Base-by-base conservation (phyloP, 2,888 invertebrate species). In the Argynnis bischoffii region DNA sequence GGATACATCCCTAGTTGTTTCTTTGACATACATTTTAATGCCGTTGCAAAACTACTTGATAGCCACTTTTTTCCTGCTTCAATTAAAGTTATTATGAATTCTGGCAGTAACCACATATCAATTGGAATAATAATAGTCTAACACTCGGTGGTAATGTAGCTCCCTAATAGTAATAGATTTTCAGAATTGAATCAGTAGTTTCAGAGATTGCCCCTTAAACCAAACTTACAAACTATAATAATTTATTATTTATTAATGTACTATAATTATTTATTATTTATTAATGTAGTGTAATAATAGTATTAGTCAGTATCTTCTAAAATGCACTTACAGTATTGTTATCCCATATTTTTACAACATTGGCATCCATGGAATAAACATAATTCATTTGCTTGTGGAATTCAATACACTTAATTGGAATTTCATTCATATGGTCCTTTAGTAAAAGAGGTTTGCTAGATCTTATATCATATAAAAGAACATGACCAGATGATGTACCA, bases 371-470 rank as follows among this genome's bases (percentile, higher is more conserved):
- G 0, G 98, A 97, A 78, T 97, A 96, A 47, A 99, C 95, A 72
- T 97, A 93, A 81, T 97, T 95, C 88, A 96, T 95, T 77, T 93
- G 93, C 72, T 94, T 93, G 82, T 98, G 97, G 82, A 98, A 99
- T 55, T 96, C 96, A 65, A 99, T 92, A 79, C 95, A 94, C 83
- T 96, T 97, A 63, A 99, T 98, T 0, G 99, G 98, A 60, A 97
- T 92, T 69, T 96, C 97, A 84, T 99, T 98, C 93, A 98, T 96
- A 81, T 99, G 99, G 88, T 99, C 99, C 86, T 99, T 99, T 0
- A 98, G 93, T 55, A 96, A 87, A 55, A 97, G 93, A 0, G 99
- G 99, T 81, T 96, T 97, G 76, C 95, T 95, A 6, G 98, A 96
- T 73, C 99, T 95, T 72, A 99, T 95, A 85, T 99, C 99, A 85